These are phyloP conservation scores for Morpho achilles DNA, from an alignment of 2,888 invertebrate species.

Conservation along the genomic window DNA sequence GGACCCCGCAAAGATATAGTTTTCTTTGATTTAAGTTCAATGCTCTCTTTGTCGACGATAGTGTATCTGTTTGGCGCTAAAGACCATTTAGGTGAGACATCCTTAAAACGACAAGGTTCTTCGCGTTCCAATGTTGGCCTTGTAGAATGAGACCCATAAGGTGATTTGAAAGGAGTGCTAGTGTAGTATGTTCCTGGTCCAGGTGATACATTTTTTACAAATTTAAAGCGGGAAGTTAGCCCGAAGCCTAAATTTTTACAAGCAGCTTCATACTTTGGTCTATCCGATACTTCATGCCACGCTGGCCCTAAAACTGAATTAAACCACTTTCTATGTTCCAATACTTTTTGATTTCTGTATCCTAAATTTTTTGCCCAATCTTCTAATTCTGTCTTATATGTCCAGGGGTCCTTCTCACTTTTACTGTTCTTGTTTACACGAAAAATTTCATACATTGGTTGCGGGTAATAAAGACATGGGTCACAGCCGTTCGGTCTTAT, in stretches of 20 bases:
- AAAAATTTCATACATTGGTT: constrained; percentile 40
- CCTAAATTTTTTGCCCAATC: constrained; percentile 64
- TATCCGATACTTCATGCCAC: constrained; percentile 46
- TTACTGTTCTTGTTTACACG: constrained; percentile 40
- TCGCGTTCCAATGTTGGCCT: constrained; percentile 55
- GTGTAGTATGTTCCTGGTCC: constrained; percentile 62
- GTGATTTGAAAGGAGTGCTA: constrained; percentile 47
- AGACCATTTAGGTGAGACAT: constrained; percentile 47
- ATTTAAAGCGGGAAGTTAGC: constrained; percentile 42
- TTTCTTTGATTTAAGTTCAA: constrained; percentile 57
- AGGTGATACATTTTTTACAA: constrained; percentile 37
- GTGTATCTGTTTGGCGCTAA: constrained; percentile 61
- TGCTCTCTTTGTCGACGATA: constrained; percentile 52
- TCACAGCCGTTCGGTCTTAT: constrained; percentile 46
- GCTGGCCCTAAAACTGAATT: constrained; percentile 54
- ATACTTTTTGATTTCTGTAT: constrained; percentile 57
- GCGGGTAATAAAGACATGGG: constrained; percentile 55
- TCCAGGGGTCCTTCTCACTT: constrained; percentile 55
- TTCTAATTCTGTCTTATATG: constrained; percentile 57
- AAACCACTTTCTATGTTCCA: constrained; percentile 45
- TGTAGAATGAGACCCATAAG: constrained; percentile 54
- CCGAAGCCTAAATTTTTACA: constrained; percentile 60
- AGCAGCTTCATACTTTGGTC: constrained; percentile 38
- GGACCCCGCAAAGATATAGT: constrained; percentile 59
- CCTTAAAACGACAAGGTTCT: constrained; percentile 59